These are phyloP conservation scores for Amphipoea oculea DNA, from an alignment of 2,888 invertebrate genomes.

Conservation along the genomic window DNA sequence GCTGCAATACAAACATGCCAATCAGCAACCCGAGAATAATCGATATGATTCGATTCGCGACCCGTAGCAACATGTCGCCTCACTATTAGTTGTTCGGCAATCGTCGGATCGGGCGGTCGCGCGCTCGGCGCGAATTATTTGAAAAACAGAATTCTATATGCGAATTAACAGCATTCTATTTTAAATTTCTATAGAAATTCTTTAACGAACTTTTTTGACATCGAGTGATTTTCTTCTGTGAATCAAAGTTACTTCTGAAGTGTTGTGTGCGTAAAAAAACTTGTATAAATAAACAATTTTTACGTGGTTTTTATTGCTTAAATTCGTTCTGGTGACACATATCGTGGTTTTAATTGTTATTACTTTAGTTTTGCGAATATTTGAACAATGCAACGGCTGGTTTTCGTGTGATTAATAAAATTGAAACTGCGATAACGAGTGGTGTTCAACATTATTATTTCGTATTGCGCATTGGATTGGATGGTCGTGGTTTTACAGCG, in stretches of 20 bases:
- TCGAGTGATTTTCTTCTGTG: slow-evolving; percentile 42
- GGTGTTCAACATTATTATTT: slow-evolving; percentile 44
- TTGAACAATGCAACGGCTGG: slow-evolving; percentile 8
- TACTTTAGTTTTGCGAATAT: slow-evolving; percentile 38
- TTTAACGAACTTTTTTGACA: slow-evolving; percentile 23
- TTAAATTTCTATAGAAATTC: slow-evolving; percentile 23
- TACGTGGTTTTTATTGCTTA: slow-evolving; percentile 63
- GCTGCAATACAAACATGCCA: slow-evolving; percentile 6
- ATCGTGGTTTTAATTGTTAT: slow-evolving; percentile 61
- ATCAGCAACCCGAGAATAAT: slow-evolving; percentile 48
- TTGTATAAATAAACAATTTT: slow-evolving; percentile 20
- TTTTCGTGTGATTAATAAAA: slow-evolving; percentile 45
- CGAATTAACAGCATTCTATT: slow-evolving; percentile 49
- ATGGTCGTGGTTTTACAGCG: slow-evolving; percentile 25
- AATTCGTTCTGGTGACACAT: slow-evolving; percentile 79
- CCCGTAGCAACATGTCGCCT: slow-evolving; percentile 68
- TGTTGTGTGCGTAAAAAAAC: slow-evolving; percentile 26
- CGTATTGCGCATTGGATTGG: slow-evolving; percentile 50
- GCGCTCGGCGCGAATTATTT: slow-evolving; percentile 69
- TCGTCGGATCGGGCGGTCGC: slow-evolving; percentile 78
- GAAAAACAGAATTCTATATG: slow-evolving; percentile 54
- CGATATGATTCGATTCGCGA: slow-evolving; percentile 60
- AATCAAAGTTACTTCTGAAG: slow-evolving; percentile 22
- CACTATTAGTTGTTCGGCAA: slow-evolving; percentile 82
- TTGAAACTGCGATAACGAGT: slow-evolving; percentile 56